Evolutionary conservation across 2,797 vertebrate species (phyloP).

Genomic region (Myiotriccus ornatus): DNA sequence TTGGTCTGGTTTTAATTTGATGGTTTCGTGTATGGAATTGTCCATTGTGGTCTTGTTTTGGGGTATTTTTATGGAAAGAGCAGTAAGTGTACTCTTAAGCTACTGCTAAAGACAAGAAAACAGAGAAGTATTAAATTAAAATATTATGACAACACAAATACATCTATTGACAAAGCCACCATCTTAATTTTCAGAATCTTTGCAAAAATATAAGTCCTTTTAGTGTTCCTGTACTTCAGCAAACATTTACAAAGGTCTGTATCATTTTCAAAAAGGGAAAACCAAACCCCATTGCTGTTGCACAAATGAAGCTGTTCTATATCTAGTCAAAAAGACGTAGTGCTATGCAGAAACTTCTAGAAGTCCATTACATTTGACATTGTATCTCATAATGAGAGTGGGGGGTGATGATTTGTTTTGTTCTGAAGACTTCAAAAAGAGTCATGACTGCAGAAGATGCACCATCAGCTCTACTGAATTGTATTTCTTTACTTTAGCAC

Average conservation of each 20-base stretch:
- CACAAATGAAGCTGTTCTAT: neutral
- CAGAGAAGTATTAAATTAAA: neutral
- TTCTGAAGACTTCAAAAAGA: neutral
- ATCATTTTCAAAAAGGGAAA: neutral
- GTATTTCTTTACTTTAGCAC: neutral
- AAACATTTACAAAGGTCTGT: neutral
- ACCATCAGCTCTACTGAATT: neutral
- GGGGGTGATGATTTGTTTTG: neutral
- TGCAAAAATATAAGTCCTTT: neutral
- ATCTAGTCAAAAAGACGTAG: neutral
- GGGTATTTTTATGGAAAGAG: neutral
- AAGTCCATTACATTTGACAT: neutral
- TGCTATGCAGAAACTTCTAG: neutral
- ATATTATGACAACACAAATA: neutral
- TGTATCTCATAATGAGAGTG: neutral
- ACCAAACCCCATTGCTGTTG: neutral
- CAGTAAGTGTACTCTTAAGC: neutral
- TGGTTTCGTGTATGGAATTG: neutral
- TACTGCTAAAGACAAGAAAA: neutral
- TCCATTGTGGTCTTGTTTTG: neutral
- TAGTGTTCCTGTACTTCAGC: neutral
- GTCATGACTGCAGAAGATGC: neutral
- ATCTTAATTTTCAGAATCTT: neutral
- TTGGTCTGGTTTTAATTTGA: neutral
- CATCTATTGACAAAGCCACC: neutral